phyloP scores from a whole-genome alignment of 1,140 invertebrate species.

The Trypoxylus dichotomus region DNA sequence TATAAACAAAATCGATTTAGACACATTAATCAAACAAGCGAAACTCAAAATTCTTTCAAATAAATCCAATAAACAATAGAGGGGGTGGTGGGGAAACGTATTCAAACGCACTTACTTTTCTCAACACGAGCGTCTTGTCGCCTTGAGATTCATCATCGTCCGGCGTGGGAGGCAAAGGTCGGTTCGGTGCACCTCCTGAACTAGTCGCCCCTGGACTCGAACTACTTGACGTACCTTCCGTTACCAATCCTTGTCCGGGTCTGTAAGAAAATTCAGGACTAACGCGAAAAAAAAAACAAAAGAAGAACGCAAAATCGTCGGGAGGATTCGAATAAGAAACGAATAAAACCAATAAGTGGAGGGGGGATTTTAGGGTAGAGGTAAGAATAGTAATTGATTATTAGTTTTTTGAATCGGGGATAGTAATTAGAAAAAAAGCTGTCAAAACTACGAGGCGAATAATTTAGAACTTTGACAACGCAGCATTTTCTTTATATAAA shows the following conservation, averaged over 20 bases:
- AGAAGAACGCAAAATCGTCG: slow-evolving; percentile 38
- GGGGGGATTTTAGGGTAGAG: no score
- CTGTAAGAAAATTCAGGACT: slow-evolving; percentile 88
- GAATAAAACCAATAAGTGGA: neutral
- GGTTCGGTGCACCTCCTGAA: slow-evolving; percentile 77
- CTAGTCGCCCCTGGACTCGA: slow-evolving; percentile 56
- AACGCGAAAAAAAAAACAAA: slow-evolving; percentile 54
- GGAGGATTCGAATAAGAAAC: neutral
- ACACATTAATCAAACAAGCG: no score
- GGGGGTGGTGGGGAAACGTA: neutral
- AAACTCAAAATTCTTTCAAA: no score
- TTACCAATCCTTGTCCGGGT: slow-evolving; percentile 64
- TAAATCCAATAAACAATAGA: neutral
- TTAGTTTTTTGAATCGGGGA: no score
- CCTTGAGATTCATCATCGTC: slow-evolving; percentile 80
- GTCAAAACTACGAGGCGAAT: no score
- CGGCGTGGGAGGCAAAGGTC: slow-evolving; percentile 91
- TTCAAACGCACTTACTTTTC: slow-evolving; percentile 70
- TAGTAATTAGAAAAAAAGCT: no score
- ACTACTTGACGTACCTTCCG: slow-evolving; percentile 53
- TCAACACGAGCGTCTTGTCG: slow-evolving; percentile 87
- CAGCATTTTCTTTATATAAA: no score
- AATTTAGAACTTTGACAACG: no score
- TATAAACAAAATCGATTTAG: no score
- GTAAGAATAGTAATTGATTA: no score